Evolutionary conservation across 2,797 vertebrate species (phyloP), one percentile per base, ranked within the genome.

Genomic region (Phalloptychus januarius): DNA sequence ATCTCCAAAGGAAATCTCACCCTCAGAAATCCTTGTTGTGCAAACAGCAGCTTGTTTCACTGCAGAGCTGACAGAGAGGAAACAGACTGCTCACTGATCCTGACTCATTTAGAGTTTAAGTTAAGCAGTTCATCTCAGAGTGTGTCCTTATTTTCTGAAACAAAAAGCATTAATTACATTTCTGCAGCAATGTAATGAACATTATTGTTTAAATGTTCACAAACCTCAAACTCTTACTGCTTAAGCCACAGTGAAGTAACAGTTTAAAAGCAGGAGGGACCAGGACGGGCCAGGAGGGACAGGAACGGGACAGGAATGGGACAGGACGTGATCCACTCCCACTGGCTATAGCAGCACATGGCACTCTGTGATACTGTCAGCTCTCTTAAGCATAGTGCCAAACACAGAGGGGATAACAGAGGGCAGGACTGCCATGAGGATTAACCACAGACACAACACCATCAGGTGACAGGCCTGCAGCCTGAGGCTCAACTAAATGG

Each of bases 381-480:
- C 42, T 44, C 40, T 16, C 28, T 31, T 71, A 71, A 71, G 69
- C 31, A 70, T 42, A 45, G 25, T n/a, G 6, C 13, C 69, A 71
- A 46, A 25, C 58, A 36, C 67, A 71, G 44, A 71, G 13, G 42
- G 69, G 69, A 44, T 71, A 45, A 71, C n/a, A 46, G 69, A 46
- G 20, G 40, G n/a, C 2, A 45, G 69, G n/a, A 28, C 25, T 45
- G 15, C 12, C 13, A 31, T 28, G 4, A 71, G 42, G 69, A 45
- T 71, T 71, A 28, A 28, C 40, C 40, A 45, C 42, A 28, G 16
- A 38, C 11, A 69, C 65, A 69, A 69, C 67, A 44, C 38, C 11
- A 70, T n/a, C 23, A 44, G n/a, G 16, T 10, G 38, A 25, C 16
- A 18, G 33, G 40, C 45, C 40, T 25, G 25, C 13, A 44, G 23